Evolutionary conservation across 2,888 invertebrate genomes (phyloP), one percentile per base, ranked within the genome.

Genomic region (Nomada fabriciana): DNA sequence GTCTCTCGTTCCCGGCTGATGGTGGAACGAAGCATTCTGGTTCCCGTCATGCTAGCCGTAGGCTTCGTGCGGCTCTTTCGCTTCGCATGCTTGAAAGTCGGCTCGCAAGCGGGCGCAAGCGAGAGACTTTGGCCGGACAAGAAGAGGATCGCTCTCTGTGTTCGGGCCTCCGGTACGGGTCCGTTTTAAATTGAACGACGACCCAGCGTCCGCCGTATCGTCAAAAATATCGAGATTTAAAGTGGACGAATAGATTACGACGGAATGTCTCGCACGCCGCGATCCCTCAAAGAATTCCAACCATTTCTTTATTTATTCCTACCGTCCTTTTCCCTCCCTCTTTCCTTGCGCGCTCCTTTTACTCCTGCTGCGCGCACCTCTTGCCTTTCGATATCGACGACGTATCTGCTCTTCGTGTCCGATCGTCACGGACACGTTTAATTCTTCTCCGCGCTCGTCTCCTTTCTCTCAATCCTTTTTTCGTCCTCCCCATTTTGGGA

Each of bases 31-130:
- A 89, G 90, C 88, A 92, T 91, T 91, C 92, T 91, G 90, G 90
- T 92, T 91, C 89, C 89, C 90, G 89, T 88, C 90, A 91, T 91
- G 91, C 90, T 91, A 89, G 91, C 91, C 92, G 91, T 91, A 91
- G 91, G 92, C 92, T 88, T 92, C 89, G 88, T 89, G 89, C 88
- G 89, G 80, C 69, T 55, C 73, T 61, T 80, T 82, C 76, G 80
- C 67, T 57, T 77, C 76, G 85, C 74, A 74, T 80, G 82, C 81
- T 84, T 71, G 83, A 83, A 81, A 85, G 87, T 43, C 36, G 57
- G 29, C n/a, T 67, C 36, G 2, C 10, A 13, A 18, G 10, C 67
- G 68, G 53, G 57, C 68, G 67, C 59, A 61, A 65, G 63, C 42
- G 25, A 76, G 70, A 60, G 53, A 57, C 69, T 70, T 43, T 18